Evolutionary conservation across 2,888 invertebrate species (phyloP).

Genomic region (Branchipolynoe longqiensis): DNA sequence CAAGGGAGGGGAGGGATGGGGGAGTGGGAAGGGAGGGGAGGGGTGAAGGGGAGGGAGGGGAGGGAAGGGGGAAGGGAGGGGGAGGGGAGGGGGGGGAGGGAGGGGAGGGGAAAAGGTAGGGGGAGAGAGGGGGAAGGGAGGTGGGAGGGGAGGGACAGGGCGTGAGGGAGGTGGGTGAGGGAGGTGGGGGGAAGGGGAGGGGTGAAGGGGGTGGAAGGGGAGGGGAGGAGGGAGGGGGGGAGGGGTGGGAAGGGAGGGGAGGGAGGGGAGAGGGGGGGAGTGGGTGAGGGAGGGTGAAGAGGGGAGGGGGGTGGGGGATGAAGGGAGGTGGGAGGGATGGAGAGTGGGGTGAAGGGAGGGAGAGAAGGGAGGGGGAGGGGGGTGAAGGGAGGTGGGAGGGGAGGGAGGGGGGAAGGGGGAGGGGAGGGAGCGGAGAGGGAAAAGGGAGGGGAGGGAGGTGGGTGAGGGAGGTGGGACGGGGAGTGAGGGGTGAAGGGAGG

Average conservation of each 20-base stretch:
- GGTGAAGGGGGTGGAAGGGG: background rate
- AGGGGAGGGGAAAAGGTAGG: background rate
- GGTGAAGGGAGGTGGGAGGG: too few relatives aligned
- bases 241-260: background rate
- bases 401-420: too few relatives aligned
- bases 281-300: background rate
- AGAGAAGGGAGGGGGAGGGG: too few relatives aligned
- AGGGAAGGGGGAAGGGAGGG: background rate
- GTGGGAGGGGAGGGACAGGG: background rate
- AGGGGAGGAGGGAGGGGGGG: background rate
- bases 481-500: too few relatives aligned
- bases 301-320: too few relatives aligned
- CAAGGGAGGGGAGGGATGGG: too few relatives aligned
- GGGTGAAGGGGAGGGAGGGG: background rate
- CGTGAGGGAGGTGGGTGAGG: background rate
- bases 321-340: too few relatives aligned
- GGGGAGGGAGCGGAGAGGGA: too few relatives aligned
- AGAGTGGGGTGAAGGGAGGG: too few relatives aligned
- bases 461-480: too few relatives aligned
- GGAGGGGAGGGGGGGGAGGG: background rate
- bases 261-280: background rate
- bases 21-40: background rate
- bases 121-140: background rate
- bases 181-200: background rate
- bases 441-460: too few relatives aligned